Percentiles rank a stretch among this genome's conserved stretches.
Conservation (phyloP, 2,113 vertebrate genomes). For the Scomber colias region DNA sequence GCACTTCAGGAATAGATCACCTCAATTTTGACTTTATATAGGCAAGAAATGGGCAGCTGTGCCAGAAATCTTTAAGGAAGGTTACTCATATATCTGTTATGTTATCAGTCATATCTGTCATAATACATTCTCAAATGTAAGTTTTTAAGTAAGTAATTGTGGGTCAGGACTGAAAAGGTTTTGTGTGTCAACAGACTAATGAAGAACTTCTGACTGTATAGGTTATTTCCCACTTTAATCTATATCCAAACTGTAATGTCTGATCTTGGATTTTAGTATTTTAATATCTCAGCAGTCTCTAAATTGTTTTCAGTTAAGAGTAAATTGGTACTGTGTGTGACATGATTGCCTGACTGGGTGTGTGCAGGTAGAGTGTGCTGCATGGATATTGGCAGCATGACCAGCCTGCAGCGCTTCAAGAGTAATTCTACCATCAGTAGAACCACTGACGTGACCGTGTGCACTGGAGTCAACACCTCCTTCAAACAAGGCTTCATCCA, state of each 20-base stretch:
- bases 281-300: background rate
- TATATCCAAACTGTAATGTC: background rate
- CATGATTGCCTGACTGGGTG: background rate
- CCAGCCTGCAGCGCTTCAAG: constrained; percentile 75
- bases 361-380: constrained; percentile 67
- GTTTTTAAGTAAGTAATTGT: background rate
- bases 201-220: no score
- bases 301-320: background rate
- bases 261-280: background rate
- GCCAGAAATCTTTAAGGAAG: no score
- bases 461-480: constrained; percentile 71
- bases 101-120: background rate
- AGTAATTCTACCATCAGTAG: constrained; percentile 76
- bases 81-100: background rate
- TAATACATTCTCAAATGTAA: background rate
- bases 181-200: no score
- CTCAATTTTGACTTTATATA: background rate
- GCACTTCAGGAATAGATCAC: background rate
- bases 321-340: background rate
- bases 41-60: background rate
- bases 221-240: background rate
- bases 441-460: constrained; percentile 75
- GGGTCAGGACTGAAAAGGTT: background rate
- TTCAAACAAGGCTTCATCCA: constrained; percentile 79
- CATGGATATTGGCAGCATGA: constrained; percentile 73